Evolutionary conservation across 2,797 vertebrate species (phyloP).

Genomic region (Brachyrhaphis roseni): DNA sequence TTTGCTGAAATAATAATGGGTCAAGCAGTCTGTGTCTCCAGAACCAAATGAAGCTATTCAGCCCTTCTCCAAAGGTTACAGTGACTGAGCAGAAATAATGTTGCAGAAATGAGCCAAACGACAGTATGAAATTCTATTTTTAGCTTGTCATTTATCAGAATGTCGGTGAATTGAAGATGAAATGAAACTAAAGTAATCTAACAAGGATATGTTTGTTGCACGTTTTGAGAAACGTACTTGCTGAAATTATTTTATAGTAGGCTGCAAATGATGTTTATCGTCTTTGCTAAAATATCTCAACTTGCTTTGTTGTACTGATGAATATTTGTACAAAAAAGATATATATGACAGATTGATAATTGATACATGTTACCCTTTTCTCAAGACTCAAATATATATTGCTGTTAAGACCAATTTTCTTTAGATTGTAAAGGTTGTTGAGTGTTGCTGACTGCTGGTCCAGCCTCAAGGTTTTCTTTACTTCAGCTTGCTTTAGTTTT

Average conservation of each 20-base stretch:
- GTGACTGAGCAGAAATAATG: neutral
- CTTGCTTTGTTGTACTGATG: neutral
- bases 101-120: neutral
- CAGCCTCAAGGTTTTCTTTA: neutral
- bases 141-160: neutral
- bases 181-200: neutral
- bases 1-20: neutral
- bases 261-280: neutral
- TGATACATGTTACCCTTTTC: neutral
- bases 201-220: neutral
- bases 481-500: no score
- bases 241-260: neutral
- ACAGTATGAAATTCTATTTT: neutral
- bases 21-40: neutral
- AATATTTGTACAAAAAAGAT: neutral
- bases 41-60: neutral
- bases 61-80: neutral
- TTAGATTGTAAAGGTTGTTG: neutral
- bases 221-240: neutral
- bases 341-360: neutral
- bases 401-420: neutral
- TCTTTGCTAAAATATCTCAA: neutral
- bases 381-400: neutral
- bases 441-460: neutral
- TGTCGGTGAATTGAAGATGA: neutral